These are phyloP conservation scores for Drosophila lini DNA, from an alignment of 1,140 invertebrate genomes.

Conservation along the genomic window DNA sequence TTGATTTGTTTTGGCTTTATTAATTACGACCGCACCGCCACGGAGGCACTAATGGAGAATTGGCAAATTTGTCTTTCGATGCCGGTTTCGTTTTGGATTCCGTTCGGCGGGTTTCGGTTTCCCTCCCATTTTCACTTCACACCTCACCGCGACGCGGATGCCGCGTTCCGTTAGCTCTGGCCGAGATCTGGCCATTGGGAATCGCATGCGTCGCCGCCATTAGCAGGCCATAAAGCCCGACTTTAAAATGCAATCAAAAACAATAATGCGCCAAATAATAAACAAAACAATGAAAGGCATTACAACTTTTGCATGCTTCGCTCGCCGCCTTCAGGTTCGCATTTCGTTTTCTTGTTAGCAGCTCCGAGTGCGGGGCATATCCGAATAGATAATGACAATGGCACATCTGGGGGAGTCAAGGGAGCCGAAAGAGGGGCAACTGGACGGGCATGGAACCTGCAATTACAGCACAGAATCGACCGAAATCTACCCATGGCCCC, in stretches of 20 bases:
- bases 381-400: constrained; percentile 68
- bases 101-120: constrained; percentile 51
- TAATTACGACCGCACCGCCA: constrained; percentile 67
- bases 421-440: background rate
- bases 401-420: constrained; percentile 36
- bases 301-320: constrained; percentile 51
- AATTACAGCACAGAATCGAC: constrained; percentile 61
- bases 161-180: constrained; percentile 30
- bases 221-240: constrained; percentile 73
- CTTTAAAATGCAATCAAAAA: constrained; percentile 74
- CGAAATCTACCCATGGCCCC: constrained; percentile 45
- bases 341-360: constrained; percentile 32
- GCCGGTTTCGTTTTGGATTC: constrained; percentile 1
- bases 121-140: constrained; percentile 50
- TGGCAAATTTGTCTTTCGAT: constrained; percentile 69
- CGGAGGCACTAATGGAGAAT: constrained; percentile 64
- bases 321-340: constrained; percentile 9
- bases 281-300: constrained; percentile 42
- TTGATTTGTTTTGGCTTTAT: constrained; percentile 52
- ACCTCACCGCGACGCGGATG: background rate
- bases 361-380: constrained; percentile 14
- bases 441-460: constrained; percentile 57
- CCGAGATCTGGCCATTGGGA: constrained; percentile 35
- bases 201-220: constrained; percentile 74
- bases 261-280: constrained; percentile 60